A percentile compares a stretch with the other conserved stretches of the same genome.
These are phyloP conservation scores for Eutrigla gurnardus DNA, from an alignment of 2,797 vertebrate species.

Conservation along the genomic window DNA sequence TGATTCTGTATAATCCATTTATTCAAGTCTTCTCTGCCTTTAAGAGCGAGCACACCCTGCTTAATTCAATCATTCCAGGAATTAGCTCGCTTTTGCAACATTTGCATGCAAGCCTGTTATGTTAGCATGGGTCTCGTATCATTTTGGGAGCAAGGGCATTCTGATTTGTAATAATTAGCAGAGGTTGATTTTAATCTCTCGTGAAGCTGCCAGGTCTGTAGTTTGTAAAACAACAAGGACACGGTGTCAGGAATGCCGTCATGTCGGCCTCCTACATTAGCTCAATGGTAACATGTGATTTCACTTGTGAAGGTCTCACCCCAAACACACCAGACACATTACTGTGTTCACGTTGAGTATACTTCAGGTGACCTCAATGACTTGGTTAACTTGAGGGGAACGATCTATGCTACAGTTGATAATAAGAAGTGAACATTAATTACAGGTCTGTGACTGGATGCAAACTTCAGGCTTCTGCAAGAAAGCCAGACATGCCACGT, in stretches of 20 bases:
- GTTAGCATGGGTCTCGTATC: not conserved
- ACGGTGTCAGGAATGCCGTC: not conserved
- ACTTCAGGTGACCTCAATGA: not conserved
- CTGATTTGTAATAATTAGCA: constrained; percentile 10
- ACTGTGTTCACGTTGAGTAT: not conserved
- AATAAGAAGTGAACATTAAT: not conserved
- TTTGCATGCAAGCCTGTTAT: not conserved
- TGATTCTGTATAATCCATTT: constrained; percentile 7
- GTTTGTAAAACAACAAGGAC: constrained; percentile 31
- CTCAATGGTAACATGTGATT: too few relatives aligned
- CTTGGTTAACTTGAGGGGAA: not conserved
- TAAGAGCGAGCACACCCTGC: not conserved
- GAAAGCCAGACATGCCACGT: not conserved
- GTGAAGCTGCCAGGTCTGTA: constrained; percentile 10
- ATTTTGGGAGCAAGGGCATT: not conserved
- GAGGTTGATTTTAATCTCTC: constrained; percentile 15
- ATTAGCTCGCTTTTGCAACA: not conserved
- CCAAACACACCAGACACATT: too few relatives aligned
- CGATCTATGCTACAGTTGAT: not conserved
- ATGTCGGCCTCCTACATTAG: too few relatives aligned
- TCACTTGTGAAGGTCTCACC: too few relatives aligned
- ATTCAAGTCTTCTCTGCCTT: constrained; percentile 1
- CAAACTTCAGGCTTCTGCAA: not conserved
- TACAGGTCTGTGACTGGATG: not conserved
- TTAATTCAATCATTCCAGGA: not conserved